Percentiles rank a stretch among this genome's conserved stretches.
Conservation (phyloP, 2,888 invertebrate species). For the Orgyia antiqua region DNA sequence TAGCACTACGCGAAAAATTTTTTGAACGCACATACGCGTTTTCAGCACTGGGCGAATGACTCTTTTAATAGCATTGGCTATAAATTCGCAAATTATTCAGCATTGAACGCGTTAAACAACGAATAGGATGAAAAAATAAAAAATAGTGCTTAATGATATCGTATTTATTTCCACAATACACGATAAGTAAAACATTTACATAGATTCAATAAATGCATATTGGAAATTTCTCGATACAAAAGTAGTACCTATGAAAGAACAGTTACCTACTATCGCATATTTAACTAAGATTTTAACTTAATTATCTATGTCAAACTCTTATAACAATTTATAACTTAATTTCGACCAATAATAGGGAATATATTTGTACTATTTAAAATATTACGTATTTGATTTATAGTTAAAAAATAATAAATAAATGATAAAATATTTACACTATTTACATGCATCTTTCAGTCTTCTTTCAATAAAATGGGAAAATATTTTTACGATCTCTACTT, state of each 20-base stretch:
- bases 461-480: constrained; percentile 23
- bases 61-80: no score
- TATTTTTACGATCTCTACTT: no score
- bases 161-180: constrained; percentile 34
- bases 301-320: constrained; percentile 4
- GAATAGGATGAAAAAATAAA: no score
- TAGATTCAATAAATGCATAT: constrained; percentile 58
- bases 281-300: not conserved
- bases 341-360: constrained; percentile 26
- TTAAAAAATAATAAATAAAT: constrained; percentile 20
- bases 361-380: constrained; percentile 51
- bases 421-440: constrained; percentile 27
- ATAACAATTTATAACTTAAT: constrained; percentile 18
- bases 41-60: no score
- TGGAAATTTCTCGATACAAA: constrained; percentile 48
- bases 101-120: no score
- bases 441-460: constrained; percentile 31
- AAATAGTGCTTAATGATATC: constrained; percentile 8
- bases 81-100: no score
- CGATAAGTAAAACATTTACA: constrained; percentile 32
- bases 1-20: no score
- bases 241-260: constrained; percentile 39
- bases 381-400: constrained; percentile 28
- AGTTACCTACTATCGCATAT: constrained; percentile 8
- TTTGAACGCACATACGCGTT: no score